phyloP scores from a whole-genome alignment of 2,113 vertebrate genomes.

The Mystacornis crossleyi region DNA sequence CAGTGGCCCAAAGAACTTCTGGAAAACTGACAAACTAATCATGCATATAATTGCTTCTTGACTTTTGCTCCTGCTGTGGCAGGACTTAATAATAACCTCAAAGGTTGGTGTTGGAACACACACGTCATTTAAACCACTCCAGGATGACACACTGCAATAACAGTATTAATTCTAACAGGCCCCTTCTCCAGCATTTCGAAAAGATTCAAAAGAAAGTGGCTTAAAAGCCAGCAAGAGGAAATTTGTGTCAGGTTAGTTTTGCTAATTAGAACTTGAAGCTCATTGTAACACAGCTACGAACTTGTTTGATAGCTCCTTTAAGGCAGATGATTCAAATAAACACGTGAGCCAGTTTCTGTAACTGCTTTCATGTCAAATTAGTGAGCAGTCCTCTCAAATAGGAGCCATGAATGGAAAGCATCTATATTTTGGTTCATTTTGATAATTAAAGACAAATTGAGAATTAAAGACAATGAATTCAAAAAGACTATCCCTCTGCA shows the following conservation, averaged over 20 bases:
- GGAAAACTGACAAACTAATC: constrained; percentile 88
- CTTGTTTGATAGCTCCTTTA: constrained; percentile 27
- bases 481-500: background rate
- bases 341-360: background rate
- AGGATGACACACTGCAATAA: constrained; percentile 10
- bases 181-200: background rate
- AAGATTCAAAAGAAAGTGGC: constrained; percentile 21
- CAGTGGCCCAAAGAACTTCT: constrained; percentile 68
- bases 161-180: constrained; percentile 1
- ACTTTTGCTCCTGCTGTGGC: constrained; percentile 72
- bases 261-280: constrained; percentile 48
- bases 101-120: constrained; percentile 46
- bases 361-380: constrained; percentile 28
- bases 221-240: constrained; percentile 27
- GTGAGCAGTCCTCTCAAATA: background rate
- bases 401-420: background rate
- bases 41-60: constrained; percentile 94
- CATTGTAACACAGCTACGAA: background rate
- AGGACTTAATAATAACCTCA: constrained; percentile 58
- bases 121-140: constrained; percentile 40
- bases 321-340: constrained; percentile 54
- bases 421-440: constrained; percentile 31
- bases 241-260: constrained; percentile 31
- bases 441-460: constrained; percentile 46
- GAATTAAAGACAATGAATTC: constrained; percentile 17